These are phyloP conservation scores for Drosophila limbata DNA, from an alignment of 2,888 invertebrate species.

Conservation along the genomic window DNA sequence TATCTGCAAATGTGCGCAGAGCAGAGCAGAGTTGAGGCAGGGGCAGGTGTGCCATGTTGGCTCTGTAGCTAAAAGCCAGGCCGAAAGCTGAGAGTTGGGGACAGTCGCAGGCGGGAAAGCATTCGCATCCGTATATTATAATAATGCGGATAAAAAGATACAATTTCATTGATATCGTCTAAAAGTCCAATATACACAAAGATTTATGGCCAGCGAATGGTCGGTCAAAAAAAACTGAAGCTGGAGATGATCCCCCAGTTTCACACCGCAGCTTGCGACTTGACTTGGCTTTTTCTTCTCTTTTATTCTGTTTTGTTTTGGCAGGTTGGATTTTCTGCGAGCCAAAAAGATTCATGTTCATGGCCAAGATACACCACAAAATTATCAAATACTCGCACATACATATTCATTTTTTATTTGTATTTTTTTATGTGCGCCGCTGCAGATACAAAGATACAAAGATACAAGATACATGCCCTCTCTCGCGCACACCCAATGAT, in stretches of 20 bases:
- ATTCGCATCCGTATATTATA: constrained; percentile 83
- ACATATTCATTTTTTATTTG: constrained; percentile 51
- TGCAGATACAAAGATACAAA: constrained; percentile 45
- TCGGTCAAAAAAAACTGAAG: constrained; percentile 51
- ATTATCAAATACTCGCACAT: constrained; percentile 73
- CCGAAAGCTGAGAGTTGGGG: constrained; percentile 18
- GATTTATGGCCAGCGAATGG: constrained; percentile 81
- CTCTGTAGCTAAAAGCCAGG: constrained; percentile 4
- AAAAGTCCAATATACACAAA: constrained; percentile 84
- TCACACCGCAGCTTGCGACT: constrained; percentile 38
- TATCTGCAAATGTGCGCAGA: constrained; percentile 58
- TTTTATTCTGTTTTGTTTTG: constrained; percentile 52
- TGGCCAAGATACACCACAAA: constrained; percentile 64
- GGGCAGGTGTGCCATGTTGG: constrained; percentile 50
- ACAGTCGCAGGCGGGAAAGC: constrained; percentile 49
- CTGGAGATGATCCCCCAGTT: constrained; percentile 68
- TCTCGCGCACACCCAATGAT: constrained; percentile 63
- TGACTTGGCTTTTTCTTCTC: constrained; percentile 30
- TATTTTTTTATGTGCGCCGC: constrained; percentile 54
- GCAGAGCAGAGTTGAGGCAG: background rate
- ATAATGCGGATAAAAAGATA: constrained; percentile 85
- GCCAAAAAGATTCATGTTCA: constrained; percentile 74
- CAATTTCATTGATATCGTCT: constrained; percentile 85
- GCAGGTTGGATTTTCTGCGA: constrained; percentile 26
- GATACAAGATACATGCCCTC: constrained; percentile 43